Evolutionary conservation across 2,888 invertebrate genomes (phyloP).

Genomic region (Protodeltote pygarga): DNA sequence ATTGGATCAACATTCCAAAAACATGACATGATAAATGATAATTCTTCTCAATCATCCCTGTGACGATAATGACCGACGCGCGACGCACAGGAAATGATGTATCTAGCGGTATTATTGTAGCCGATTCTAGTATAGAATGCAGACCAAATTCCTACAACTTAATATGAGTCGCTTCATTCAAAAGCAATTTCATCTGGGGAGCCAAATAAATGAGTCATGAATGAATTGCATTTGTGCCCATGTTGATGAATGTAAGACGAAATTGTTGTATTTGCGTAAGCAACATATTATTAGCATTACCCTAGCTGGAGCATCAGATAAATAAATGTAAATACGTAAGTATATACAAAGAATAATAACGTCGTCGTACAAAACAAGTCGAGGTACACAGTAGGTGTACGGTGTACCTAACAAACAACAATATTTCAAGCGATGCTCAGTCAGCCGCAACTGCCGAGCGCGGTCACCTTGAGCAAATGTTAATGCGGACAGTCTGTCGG

Average conservation of each 20-base stretch:
- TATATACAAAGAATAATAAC: conserved; percentile 48
- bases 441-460: conserved; percentile 79
- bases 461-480: conserved; percentile 85
- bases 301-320: conserved; percentile 12
- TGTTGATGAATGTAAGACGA: conserved; percentile 8
- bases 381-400: conserved; percentile 62
- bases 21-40: too few species aligned
- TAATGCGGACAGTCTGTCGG: conserved; percentile 78
- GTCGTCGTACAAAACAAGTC: conserved; percentile 56
- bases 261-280: conserved; percentile 21
- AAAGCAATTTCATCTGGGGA: conserved; percentile 11
- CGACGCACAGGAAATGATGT: conserved; percentile 31
- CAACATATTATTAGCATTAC: conserved; percentile 16
- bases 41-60: too few species aligned
- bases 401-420: conserved; percentile 58
- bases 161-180: conserved; percentile 22
- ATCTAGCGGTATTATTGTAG: conserved; percentile 5
- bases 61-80: too few species aligned
- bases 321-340: conserved; percentile 37
- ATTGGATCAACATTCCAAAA: too few species aligned
- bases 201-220: conserved; percentile 18
- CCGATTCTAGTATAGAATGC: conserved; percentile 15
- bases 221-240: conserved; percentile 13
- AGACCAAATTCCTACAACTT: conserved; percentile 12
- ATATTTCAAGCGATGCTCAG: conserved; percentile 78